Evolutionary conservation across 2,113 vertebrate species (phyloP), one percentile per base, ranked within the genome.

Genomic region (Trachemys scripta): DNA sequence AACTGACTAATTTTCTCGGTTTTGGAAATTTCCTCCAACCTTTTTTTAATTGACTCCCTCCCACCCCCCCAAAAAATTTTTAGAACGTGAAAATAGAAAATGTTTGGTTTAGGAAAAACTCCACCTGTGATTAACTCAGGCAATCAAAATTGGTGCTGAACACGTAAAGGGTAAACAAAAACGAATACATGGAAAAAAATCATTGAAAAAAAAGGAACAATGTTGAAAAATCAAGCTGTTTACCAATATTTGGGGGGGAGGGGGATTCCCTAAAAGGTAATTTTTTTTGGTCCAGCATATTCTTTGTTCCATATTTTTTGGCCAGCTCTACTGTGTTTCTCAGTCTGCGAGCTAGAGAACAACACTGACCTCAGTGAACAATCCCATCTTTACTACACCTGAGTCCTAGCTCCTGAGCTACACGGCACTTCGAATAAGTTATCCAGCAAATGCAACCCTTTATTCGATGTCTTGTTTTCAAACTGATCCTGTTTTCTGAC

Each of bases 261-360:
- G 25, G 2, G 42, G 4, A 11, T 7, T 78, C 16, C 35, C 65
- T 38, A 38, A 38, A 72, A 72, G n/a, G 35, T 69, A 9, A 22
- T 10, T 72, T 38, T 22, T 22, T 8, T 13, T 6, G 65, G 38
- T 90, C 65, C 79, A 53, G 90, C 62, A 81, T 83, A 57, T 91
- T 92, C 84, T 92, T 94, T 91, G 83, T 91, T 81, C 94, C 85
- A 31, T 83, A 82, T 92, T 90, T 86, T 88, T 78, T 29, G 84
- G 85, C 8, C 51, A 50, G 90, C 65, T 87, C 90, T 89, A 76
- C 49, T 95, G 96, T 92, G 45, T 90, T 96, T 95, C 95, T 76
- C 42, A 47, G 75, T 27, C 25, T 93, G 84, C 9, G 1, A 80
- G 62, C 72, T 24, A 1, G 51, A 80, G 78, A 22, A 38, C 1